Percentiles rank a stretch among this genome's conserved stretches.
Evolutionary conservation across 1,140 invertebrate genomes (phyloP).

Genomic region (Lutraria rhynchaena): DNA sequence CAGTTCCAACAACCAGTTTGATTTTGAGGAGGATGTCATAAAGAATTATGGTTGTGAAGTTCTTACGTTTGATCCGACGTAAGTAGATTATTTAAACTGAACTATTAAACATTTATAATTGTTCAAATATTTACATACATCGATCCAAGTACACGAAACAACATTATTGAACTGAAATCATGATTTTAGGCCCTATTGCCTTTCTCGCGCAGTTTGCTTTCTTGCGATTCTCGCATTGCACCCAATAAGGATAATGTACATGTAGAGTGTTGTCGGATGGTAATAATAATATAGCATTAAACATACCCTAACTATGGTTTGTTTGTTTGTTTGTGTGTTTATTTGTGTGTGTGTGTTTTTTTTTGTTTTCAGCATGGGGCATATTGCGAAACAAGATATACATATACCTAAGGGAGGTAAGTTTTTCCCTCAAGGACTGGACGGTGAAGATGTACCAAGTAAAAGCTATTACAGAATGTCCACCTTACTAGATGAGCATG

Average conservation of each 20-base stretch:
- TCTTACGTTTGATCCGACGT: slow-evolving; percentile 11
- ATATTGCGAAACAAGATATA: background rate
- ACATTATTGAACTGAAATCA: too few species aligned
- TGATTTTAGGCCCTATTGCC: too few species aligned
- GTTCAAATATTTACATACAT: too few species aligned
- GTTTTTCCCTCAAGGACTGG: background rate
- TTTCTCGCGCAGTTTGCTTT: background rate
- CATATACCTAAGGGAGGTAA: background rate
- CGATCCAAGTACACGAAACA: too few species aligned
- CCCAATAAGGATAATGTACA: too few species aligned
- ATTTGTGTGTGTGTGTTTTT: too few species aligned
- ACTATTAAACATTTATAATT: too few species aligned
- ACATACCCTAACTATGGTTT: too few species aligned
- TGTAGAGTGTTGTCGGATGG: too few species aligned
- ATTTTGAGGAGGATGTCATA: background rate
- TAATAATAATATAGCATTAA: too few species aligned
- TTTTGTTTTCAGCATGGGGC: background rate
- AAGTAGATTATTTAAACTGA: too few species aligned
- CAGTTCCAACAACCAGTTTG: slow-evolving; percentile 15
- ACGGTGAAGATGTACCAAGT: background rate
- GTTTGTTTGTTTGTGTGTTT: too few species aligned
- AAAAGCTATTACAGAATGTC: background rate
- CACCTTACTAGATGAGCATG: background rate
- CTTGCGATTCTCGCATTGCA: background rate
- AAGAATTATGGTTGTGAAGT: background rate